Evolutionary conservation across 2,113 vertebrate species (phyloP), one percentile per base, ranked within the genome.

Genomic region (Verasper variegatus): DNA sequence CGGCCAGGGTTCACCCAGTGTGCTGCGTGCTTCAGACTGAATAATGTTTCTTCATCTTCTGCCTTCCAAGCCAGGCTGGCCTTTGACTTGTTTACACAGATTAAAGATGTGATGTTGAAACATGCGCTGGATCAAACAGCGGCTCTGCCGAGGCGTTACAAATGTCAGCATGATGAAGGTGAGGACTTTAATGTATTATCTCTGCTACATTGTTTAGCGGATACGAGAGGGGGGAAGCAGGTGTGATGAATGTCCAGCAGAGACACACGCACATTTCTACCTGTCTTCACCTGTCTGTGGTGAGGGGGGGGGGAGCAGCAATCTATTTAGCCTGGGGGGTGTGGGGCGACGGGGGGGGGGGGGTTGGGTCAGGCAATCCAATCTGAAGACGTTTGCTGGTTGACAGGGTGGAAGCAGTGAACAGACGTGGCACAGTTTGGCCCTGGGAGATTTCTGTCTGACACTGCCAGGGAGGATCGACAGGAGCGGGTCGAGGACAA

Each of bases 21-120:
- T 56, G 73, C 63, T 73, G 35, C 68, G 55, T 52, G 64, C 70
- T 68, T 86, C 76, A 60, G 45, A 57, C 65, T 88, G 87, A 87
- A 71, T 89, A 85, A 89, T 85, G 83, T 82, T 62, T 69, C 75
- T 74, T 49, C 71, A 27, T 80, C 65, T 42, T 61, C 72, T 67
- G 37, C 71, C 81, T 66, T 62, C 76, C 55, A 75, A 80, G 62
- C 90, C 76, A 58, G 24, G 31, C 69, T 82, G 86, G 71, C 91
- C 90, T 93, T 92, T 90, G 86, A 91, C 90, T 92, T 92, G 86
- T 92, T 92, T 90, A 87, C 83, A 83, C 83, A 93, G 82, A 91
- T 90, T 80, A 86, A 80, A 90, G 84, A 88, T 84, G 74, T 85
- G 84, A 88, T 89, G 85, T 74, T 88, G 83, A 91, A 91, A 88